A percentile compares a stretch with the other conserved stretches of the same genome.
Evolutionary conservation across 2,113 vertebrate species (phyloP).

Genomic region (Oostethus manadensis): DNA sequence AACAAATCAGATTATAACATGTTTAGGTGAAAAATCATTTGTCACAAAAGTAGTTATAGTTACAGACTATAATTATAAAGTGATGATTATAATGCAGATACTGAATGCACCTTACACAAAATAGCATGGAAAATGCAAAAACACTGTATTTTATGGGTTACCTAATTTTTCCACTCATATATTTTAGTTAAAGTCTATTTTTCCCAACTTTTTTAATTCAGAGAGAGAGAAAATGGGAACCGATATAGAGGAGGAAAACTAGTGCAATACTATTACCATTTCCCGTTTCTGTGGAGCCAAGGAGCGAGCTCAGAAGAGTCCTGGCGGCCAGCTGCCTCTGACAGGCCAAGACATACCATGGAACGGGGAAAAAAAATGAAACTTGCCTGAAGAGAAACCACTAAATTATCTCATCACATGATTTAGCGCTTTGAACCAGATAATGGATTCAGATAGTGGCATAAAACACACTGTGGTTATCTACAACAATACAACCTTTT

Average conservation of each 20-base stretch:
- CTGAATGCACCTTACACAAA: neutral
- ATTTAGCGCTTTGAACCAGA: slow-evolving; percentile 41
- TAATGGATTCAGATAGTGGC: slow-evolving; percentile 26
- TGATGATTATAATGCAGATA: no score
- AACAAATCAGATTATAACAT: no score
- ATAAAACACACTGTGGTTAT: neutral
- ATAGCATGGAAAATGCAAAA: slow-evolving; percentile 32
- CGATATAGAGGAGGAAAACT: slow-evolving; percentile 74
- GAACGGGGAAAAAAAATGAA: slow-evolving; percentile 60
- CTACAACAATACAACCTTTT: no score
- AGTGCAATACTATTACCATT: slow-evolving; percentile 81
- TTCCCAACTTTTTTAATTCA: slow-evolving; percentile 55
- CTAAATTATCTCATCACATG: slow-evolving; percentile 69
- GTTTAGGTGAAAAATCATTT: no score
- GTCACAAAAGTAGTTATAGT: no score
- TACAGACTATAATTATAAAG: no score
- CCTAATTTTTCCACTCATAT: slow-evolving; percentile 55
- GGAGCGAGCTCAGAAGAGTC: slow-evolving; percentile 71
- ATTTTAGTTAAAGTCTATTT: slow-evolving; percentile 54
- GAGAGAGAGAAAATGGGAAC: slow-evolving; percentile 41
- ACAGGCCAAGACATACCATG: slow-evolving; percentile 75
- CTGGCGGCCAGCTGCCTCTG: slow-evolving; percentile 64
- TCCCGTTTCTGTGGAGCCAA: slow-evolving; percentile 78
- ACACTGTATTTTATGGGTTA: slow-evolving; percentile 18
- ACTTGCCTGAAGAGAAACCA: slow-evolving; percentile 57